Evolutionary conservation across 1,140 invertebrate species (phyloP), one percentile per base, ranked within the genome.

Genomic region (Chlorops oryzae): DNA sequence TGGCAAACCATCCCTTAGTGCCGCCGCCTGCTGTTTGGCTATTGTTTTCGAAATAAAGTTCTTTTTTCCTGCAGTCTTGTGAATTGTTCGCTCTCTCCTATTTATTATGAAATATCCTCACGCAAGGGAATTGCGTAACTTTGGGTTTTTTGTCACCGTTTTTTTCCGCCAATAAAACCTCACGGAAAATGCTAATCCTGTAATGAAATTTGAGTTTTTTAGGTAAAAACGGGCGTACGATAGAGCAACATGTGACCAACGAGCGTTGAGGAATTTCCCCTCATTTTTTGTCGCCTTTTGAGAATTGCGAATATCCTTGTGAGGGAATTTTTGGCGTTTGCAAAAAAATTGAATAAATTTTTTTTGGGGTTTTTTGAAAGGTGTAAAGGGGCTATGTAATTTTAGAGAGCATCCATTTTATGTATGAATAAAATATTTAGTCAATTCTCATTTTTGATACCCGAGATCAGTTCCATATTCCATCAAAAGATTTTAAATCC

Each of bases 101-200:
- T 7, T 23, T 32, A 10, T 32, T 32, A 10, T 32, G 15, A 32
- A 32, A 32, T 10, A 32, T 15, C 28, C 28, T 10, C 9, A 15
- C 28, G 28, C 28, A 32, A 32, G 9, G 15, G 15, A 32, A 15
- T 10, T 9, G 28, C 28, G 28, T 10, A 15, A 32, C 9, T 10
- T 10, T 10, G 28, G 15, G 28, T 34, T 41, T 47, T 22, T 52
- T 52, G 24, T 25, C 27, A 47, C 24, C 39, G 28, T 48, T 41
- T 62, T 62, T 55, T 53, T 44, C 62, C 55, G 63, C 65, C 65
- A 69, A 69, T 69, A 62, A 64, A 63, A 62, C 54, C 55, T 32
- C 47, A 47, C 53, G 59, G 43, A 59, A 61, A 55, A 69, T 68
- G 65, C 61, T 62, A 68, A 69, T 69, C 59, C 60, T 34, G 45